Percentiles rank a stretch among this genome's conserved stretches.
phyloP scores from a whole-genome alignment of 2,888 invertebrate species.

The Mesorhabditis belari region DNA sequence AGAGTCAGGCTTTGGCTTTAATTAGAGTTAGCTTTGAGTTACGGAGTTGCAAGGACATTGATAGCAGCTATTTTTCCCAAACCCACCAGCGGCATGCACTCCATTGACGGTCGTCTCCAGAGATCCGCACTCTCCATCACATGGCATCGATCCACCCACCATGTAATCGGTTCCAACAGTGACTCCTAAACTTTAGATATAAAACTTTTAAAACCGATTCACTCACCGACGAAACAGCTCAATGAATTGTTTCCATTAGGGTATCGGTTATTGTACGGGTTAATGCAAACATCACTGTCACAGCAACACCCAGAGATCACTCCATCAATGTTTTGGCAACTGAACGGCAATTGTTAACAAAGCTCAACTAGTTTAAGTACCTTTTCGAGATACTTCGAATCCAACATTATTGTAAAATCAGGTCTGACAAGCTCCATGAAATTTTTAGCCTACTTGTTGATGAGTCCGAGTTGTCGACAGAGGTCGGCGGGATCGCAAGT shows the following conservation, averaged over 20 bases:
- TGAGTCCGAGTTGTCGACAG: constrained; percentile 11
- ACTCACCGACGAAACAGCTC: constrained; percentile 11
- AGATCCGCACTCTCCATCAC: constrained; percentile 28
- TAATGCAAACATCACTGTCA: constrained; percentile 28
- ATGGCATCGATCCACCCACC: constrained; percentile 15
- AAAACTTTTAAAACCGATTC: too few species aligned
- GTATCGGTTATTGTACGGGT: constrained; percentile 1
- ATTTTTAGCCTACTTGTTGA: too few species aligned
- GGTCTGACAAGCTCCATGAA: too few species aligned
- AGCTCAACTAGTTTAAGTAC: neutral
- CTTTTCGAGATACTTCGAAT: neutral
- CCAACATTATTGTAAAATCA: too few species aligned
- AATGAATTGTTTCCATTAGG: neutral
- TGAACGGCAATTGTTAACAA: too few species aligned
- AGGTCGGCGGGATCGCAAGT: constrained; percentile 14
- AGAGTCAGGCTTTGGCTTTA: too few species aligned
- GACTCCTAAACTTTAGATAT: neutral
- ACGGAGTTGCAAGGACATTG: too few species aligned
- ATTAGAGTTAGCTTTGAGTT: too few species aligned
- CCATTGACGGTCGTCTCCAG: constrained; percentile 11
- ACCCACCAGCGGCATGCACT: constrained; percentile 1
- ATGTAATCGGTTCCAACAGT: neutral
- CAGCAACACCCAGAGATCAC: constrained; percentile 26
- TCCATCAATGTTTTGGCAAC: neutral
- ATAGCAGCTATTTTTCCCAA: neutral